Conservation (phyloP, 2,888 invertebrate genomes). For the Acholoe squamosa region DNA sequence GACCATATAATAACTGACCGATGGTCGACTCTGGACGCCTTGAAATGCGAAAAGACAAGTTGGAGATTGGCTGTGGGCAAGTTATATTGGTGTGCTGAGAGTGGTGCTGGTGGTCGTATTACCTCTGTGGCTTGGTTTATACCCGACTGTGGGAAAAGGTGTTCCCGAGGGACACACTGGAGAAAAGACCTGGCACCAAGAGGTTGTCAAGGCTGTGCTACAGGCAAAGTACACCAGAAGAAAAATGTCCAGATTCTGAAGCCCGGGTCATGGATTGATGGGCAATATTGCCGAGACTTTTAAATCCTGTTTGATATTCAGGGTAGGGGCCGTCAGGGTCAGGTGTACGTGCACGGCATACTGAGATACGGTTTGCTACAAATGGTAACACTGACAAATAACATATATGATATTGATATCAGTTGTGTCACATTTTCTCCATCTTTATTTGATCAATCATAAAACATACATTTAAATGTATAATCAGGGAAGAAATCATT, state of each 20-base stretch:
- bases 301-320: slow-evolving; percentile 37
- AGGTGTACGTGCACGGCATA: background rate
- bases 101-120: background rate
- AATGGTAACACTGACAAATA: background rate
- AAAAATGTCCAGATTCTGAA: slow-evolving; percentile 1
- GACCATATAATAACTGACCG: slow-evolving; percentile 38
- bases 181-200: background rate
- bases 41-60: slow-evolving; percentile 44
- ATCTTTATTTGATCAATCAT: too few relatives aligned
- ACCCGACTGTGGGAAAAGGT: background rate
- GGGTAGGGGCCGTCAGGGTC: background rate
- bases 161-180: background rate
- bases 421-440: too few relatives aligned
- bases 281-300: background rate
- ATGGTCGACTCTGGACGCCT: background rate
- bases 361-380: background rate
- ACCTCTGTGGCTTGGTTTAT: slow-evolving; percentile 21
- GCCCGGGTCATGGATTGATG: background rate
- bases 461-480: too few relatives aligned
- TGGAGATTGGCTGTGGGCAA: slow-evolving; percentile 17
- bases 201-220: background rate
- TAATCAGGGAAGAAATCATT: too few relatives aligned
- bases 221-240: background rate
- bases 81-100: background rate
- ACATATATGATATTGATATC: background rate